phyloP scores from a whole-genome alignment of 1,140 invertebrate species.

The Aleiodes sp. region DNA sequence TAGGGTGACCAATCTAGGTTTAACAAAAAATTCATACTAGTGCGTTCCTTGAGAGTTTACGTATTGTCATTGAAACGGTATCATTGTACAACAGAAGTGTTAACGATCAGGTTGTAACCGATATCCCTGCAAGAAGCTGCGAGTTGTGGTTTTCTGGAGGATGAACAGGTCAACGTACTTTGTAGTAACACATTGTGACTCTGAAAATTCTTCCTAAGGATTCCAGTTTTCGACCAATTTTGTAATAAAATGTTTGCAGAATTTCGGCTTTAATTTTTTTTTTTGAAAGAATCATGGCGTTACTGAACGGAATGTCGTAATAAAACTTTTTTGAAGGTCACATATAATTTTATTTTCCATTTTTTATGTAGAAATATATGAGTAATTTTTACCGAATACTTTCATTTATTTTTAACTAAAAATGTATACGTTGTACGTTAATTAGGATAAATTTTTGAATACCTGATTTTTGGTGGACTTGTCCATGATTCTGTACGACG shows the following conservation, averaged over 20 bases:
- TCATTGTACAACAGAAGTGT: too few relatives aligned
- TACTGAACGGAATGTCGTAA: not conserved
- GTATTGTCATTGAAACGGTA: not conserved
- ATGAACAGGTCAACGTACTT: not conserved
- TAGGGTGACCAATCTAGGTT: too few relatives aligned
- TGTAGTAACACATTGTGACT: not conserved
- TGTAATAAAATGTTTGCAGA: too few relatives aligned
- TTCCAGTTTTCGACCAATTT: too few relatives aligned
- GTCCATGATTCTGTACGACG: slow-evolving; percentile 64
- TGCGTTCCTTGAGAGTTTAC: not conserved
- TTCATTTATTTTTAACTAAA: too few relatives aligned
- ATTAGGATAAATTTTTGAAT: slow-evolving; percentile 17
- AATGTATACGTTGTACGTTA: too few relatives aligned
- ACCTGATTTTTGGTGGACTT: slow-evolving; percentile 62
- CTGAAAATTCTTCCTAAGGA: not conserved
- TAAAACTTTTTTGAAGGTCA: not conserved
- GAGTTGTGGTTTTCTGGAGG: not conserved
- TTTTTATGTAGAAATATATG: too few relatives aligned
- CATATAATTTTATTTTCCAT: too few relatives aligned
- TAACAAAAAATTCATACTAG: too few relatives aligned
- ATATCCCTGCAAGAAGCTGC: not conserved
- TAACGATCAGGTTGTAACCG: not conserved
- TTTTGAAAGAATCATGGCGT: too few relatives aligned
- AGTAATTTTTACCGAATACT: too few relatives aligned
- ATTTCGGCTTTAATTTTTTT: too few relatives aligned